These are phyloP conservation scores for Chunga burmeisteri DNA, from an alignment of 2,113 vertebrate genomes.

Conservation along the genomic window DNA sequence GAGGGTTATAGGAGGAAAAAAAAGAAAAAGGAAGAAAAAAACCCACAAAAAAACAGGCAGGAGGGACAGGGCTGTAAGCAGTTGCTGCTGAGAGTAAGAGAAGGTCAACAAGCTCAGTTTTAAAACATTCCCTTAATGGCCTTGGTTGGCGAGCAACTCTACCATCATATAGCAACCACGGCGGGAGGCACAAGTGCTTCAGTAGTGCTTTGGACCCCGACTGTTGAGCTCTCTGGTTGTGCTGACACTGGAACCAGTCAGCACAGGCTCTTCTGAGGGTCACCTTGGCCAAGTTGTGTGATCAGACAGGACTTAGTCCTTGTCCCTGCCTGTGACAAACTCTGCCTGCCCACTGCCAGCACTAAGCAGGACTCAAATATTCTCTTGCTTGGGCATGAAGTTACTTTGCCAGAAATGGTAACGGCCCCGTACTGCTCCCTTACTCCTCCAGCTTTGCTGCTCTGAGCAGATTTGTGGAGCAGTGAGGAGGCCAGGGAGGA, in stretches of 20 bases:
- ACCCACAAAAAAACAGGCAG: neutral
- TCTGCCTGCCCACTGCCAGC: neutral
- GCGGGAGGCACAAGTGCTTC: rapidly evolving
- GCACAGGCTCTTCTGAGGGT: neutral
- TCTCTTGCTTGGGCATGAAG: neutral
- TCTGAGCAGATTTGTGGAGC: neutral
- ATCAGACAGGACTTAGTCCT: neutral
- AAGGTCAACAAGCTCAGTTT: neutral
- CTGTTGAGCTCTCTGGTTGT: neutral
- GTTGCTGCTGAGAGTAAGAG: neutral
- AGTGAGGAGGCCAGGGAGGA: neutral
- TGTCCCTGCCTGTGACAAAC: neutral
- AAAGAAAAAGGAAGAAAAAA: neutral
- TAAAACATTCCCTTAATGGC: neutral
- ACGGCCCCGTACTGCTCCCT: neutral
- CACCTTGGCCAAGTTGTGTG: neutral
- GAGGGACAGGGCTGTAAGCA: neutral
- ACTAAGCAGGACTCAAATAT: neutral
- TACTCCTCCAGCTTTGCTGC: neutral
- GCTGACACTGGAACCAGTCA: rapidly evolving
- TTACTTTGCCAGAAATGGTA: neutral
- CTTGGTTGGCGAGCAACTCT: neutral
- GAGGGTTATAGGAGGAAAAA: neutral
- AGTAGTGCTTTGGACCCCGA: neutral
- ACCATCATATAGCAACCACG: neutral